Conservation (phyloP, 2,113 vertebrate species). For the Syrmaticus mikado region DNA sequence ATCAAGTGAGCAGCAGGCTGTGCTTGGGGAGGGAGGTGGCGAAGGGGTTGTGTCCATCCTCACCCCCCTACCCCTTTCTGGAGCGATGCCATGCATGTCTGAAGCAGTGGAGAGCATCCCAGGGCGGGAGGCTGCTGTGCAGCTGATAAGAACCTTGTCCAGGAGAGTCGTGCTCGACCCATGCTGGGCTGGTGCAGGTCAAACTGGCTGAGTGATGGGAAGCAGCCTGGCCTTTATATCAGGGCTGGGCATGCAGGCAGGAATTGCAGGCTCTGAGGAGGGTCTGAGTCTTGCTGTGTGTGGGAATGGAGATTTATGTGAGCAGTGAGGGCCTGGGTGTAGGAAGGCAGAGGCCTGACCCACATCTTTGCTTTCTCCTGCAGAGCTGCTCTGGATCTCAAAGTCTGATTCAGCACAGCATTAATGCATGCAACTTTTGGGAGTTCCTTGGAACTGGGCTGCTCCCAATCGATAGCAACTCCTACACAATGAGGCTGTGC, state of each 20-base stretch:
- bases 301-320: rapidly evolving
- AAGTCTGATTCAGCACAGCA: neutral
- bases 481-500: neutral
- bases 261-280: neutral
- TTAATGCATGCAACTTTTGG: neutral
- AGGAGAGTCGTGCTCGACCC: neutral
- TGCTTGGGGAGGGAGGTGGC: no score
- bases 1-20: conserved; percentile 34
- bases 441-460: conserved; percentile 26
- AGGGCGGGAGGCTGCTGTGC: neutral
- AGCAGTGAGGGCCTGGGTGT: neutral
- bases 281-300: neutral
- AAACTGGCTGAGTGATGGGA: neutral
- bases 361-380: neutral
- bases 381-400: neutral
- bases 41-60: neutral
- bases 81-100: neutral
- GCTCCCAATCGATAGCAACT: conserved; percentile 7
- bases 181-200: neutral
- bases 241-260: neutral
- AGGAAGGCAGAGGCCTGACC: neutral
- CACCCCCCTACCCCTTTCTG: neutral
- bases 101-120: neutral
- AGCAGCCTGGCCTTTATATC: neutral
- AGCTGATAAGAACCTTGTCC: conserved; percentile 13